These are phyloP conservation scores for Lamproptera curius DNA, from an alignment of 2,888 invertebrate species.

Conservation along the genomic window DNA sequence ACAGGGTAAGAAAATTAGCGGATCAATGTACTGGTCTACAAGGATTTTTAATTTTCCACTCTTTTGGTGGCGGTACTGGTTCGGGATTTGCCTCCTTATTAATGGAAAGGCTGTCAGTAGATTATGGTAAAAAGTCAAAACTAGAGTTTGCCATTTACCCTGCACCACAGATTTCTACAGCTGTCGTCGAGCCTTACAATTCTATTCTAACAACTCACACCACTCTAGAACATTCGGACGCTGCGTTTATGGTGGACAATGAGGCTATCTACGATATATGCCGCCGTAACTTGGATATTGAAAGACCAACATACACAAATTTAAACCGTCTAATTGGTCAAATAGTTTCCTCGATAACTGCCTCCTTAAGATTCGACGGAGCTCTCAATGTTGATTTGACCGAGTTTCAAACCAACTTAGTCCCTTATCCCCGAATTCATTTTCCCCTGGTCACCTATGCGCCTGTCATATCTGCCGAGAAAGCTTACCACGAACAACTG, in stretches of 20 bases:
- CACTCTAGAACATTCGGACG: conserved; percentile 91
- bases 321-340: conserved; percentile 96
- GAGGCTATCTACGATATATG: conserved; percentile 90
- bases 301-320: conserved; percentile 95
- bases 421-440: conserved; percentile 96
- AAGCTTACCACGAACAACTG: conserved; percentile 95
- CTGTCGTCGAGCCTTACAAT: conserved; percentile 93
- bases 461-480: conserved; percentile 94
- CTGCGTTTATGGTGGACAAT: conserved; percentile 92
- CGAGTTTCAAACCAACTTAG: conserved; percentile 95
- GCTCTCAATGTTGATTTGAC: conserved; percentile 95
- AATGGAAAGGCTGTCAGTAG: conserved; percentile 93
- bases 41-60: conserved; percentile 94
- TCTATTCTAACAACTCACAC: conserved; percentile 94
- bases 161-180: conserved; percentile 89
- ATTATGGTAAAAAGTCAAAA: conserved; percentile 95
- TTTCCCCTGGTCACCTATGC: conserved; percentile 95
- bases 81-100: conserved; percentile 93
- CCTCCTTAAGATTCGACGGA: conserved; percentile 93
- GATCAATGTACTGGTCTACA: conserved; percentile 95
- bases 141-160: conserved; percentile 96
- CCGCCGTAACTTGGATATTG: conserved; percentile 91
- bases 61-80: conserved; percentile 91
- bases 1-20: conserved; percentile 89
- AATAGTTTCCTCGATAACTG: conserved; percentile 95